Base-by-base conservation (phyloP, 1,140 invertebrate genomes). In the Formica selysi region DNA sequence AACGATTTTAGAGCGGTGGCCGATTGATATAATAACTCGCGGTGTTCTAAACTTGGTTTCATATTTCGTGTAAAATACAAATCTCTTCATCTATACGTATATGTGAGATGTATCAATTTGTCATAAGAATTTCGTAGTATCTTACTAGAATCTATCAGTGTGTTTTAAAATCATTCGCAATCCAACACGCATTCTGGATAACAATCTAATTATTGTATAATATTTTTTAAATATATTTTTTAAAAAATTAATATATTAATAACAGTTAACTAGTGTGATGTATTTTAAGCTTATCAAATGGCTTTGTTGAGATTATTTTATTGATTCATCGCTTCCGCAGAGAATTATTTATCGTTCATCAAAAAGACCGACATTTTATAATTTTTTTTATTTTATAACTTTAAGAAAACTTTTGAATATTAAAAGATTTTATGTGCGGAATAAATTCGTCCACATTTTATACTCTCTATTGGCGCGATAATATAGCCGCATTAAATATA, bases 11-110 rank as follows among this genome's bases (percentile, higher is more conserved):
- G 11, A 13, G 5, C 13, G 6, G 48, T 22, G 64, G 19, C 11
- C 2, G 51, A 19, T 38, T 70, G 48, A 81, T 71, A 41, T 44
- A 81, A 81, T 29, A 71, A 38, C 51, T 71, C 51, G 67, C 36
- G 36, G 36, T 59, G 11, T 71, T 71, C 36, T 44, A 81, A 81
- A 71, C 26, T 71, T 11, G 26, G n/a, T 81, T 81, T 71, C 19
- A 71, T 44, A 8, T 71, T 29, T 81, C 51, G 38, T 29, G 29
- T 16, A 16, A 26, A 71, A 81, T 44, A 59, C 26, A 59, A 59
- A 71, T 71, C 78, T 29, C 13, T 22, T 22, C 32, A 2, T 38
- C 51, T 22, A 8, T 16, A 36, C 32, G 57, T 19, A 22, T 22
- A 36, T 4, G 8, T 19, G n/a, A 36, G 7, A n/a, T 7, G 3